These are phyloP conservation scores for Anagyrus pseudococci DNA, from an alignment of 2,888 invertebrate species.

Conservation along the genomic window DNA sequence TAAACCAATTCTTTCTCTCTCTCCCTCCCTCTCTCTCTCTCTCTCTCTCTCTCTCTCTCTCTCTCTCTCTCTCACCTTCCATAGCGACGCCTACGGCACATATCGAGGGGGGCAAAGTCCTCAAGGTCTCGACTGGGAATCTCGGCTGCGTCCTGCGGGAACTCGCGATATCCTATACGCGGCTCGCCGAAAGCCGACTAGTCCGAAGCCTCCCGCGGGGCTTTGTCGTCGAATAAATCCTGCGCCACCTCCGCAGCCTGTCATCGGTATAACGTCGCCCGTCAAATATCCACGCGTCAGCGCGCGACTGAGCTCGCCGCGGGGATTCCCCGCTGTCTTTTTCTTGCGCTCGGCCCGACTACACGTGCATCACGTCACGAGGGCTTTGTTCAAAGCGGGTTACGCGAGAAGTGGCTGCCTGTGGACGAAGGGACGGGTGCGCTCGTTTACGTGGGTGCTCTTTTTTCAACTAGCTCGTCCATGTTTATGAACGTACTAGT, in stretches of 20 bases:
- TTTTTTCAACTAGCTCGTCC: no score
- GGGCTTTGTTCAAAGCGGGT: no score
- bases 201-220: constrained; percentile 24
- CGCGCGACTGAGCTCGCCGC: constrained; percentile 44
- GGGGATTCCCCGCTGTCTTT: constrained; percentile 35
- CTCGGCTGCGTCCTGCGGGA: constrained; percentile 5
- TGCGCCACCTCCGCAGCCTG: constrained; percentile 36
- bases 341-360: no score
- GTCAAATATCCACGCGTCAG: constrained; percentile 46
- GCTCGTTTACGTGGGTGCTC: no score
- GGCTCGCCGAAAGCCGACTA: neutral
- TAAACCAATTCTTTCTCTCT: no score
- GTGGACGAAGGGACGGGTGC: neutral
- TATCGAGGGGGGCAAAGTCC: no score
- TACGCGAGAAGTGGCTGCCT: neutral
- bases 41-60: no score
- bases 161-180: neutral
- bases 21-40: no score
- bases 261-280: constrained; percentile 46
- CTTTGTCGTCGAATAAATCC: constrained; percentile 40
- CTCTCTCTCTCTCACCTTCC: no score
- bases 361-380: no score
- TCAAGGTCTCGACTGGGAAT: no score
- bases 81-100: no score
- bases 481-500: neutral